Conservation (phyloP, 2,888 invertebrate species). For the Eudasyphora cyanicolor region DNA sequence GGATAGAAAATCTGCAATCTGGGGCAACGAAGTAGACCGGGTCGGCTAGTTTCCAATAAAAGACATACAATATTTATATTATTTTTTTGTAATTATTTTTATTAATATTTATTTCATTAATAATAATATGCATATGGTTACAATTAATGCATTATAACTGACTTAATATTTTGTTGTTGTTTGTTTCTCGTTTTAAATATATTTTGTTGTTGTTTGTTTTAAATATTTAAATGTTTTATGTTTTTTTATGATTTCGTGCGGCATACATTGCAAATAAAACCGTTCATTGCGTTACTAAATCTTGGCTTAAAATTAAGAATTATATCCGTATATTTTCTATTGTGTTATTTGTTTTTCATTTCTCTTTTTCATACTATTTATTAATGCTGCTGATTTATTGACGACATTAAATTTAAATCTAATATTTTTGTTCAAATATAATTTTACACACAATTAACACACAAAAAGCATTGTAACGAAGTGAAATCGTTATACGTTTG, state of each 20-base stretch:
- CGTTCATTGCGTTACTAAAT: conserved; percentile 56
- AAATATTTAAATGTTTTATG: conserved; percentile 23
- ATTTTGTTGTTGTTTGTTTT: conserved; percentile 21
- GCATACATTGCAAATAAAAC: conserved; percentile 61
- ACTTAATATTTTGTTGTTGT: conserved; percentile 57
- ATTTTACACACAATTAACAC: conserved; percentile 52
- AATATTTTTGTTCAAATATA: conserved; percentile 45
- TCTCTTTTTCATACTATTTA: conserved; percentile 8
- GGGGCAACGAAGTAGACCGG: too few relatives aligned
- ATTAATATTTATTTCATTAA: conserved; percentile 58
- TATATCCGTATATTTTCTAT: conserved; percentile 12
- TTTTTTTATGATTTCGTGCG: conserved; percentile 53
- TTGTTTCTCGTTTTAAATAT: conserved; percentile 38
- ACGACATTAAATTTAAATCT: conserved; percentile 57
- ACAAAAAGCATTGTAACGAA: conserved; percentile 31
- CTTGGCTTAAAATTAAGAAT: conserved; percentile 56
- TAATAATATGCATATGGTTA: conserved; percentile 63
- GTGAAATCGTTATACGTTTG: not conserved
- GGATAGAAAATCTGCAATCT: too few relatives aligned
- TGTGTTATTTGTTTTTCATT: conserved; percentile 23
- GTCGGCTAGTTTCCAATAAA: too few relatives aligned
- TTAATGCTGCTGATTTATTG: conserved; percentile 35
- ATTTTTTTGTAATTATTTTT: conserved; percentile 52
- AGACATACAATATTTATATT: not conserved
- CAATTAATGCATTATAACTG: conserved; percentile 65